phyloP scores from a whole-genome alignment of 2,888 invertebrate genomes.

The Hypomecis atomaria region DNA sequence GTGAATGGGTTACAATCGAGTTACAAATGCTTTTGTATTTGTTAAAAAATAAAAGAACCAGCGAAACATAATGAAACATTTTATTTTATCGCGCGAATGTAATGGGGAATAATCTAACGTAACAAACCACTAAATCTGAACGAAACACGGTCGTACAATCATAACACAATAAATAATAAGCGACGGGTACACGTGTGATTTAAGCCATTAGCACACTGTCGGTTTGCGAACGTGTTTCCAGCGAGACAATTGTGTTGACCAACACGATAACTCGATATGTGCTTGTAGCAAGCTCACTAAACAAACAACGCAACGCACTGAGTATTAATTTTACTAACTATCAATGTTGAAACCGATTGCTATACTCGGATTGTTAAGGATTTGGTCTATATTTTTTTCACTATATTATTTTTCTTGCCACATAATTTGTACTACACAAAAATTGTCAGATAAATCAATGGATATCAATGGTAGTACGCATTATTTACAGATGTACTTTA shows the following conservation, averaged over 20 bases:
- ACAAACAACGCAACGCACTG: not conserved
- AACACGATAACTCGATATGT: not conserved
- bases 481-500: too few species aligned
- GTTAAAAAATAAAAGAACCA: slow-evolving; percentile 4
- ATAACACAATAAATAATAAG: slow-evolving; percentile 54
- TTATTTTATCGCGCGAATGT: slow-evolving; percentile 26
- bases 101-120: slow-evolving; percentile 33
- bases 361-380: not conserved
- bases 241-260: not conserved
- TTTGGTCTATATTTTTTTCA: too few species aligned
- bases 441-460: too few species aligned
- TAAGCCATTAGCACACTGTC: not conserved
- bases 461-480: too few species aligned
- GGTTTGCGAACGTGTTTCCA: not conserved
- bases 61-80: slow-evolving; percentile 17
- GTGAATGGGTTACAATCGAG: slow-evolving; percentile 8
- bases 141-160: slow-evolving; percentile 51
- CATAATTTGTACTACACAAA: too few species aligned
- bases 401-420: too few species aligned
- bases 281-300: not conserved
- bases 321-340: not conserved
- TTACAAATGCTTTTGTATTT: not conserved
- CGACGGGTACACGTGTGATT: slow-evolving; percentile 31
- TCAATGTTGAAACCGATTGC: not conserved
- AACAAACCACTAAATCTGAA: slow-evolving; percentile 44